Base-by-base conservation (phyloP, 2,888 invertebrate genomes). In the Nycteola revayana region DNA sequence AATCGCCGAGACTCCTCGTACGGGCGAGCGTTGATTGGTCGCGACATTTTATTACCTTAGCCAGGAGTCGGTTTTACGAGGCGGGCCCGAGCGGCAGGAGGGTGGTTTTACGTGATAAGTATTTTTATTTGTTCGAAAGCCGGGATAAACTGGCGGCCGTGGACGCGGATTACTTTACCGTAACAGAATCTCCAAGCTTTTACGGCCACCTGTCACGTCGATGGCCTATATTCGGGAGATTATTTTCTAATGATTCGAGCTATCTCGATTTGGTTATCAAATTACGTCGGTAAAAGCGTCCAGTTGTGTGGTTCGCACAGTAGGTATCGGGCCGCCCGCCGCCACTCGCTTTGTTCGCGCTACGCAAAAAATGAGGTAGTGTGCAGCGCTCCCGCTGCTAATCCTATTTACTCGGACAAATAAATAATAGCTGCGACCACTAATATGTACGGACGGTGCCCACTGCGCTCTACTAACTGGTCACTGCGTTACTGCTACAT, bases 361-460 rank as follows among this genome's bases (percentile, higher is more conserved):
- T 50, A 63, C 64, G 68, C 64, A 76, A 81, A 81, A 85, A 83
- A 82, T 76, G 75, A 72, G 69, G 74, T 70, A 75, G 69, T 65
- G 69, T 65, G 69, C 66, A 57, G 60, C 42, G 65, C 70, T 52
- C 79, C 78, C 71, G 80, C 71, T 63, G 82, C 70, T 86, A 84
- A 86, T 83, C 83, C 82, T 78, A 85, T 86, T 85, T 85, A 74
- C 77, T 65, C 59, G 43, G 55, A 60, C 69, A 83, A 77, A 85
- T 87, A 85, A 84, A 86, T 86, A 80, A 83, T 74, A 60, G 62
- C 61, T 49, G 55, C 58, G 64, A 65, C 73, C 71, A 64, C 75
- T 76, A 72, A 77, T 75, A 68, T 61, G 57, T 59, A 63, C 64
- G 65, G 66, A 55, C 66, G 60, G 57, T 51, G 62, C 63, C 66